Evolutionary conservation across 2,888 invertebrate genomes (phyloP), one percentile per base, ranked within the genome.

Genomic region (Mythimna ferrago): DNA sequence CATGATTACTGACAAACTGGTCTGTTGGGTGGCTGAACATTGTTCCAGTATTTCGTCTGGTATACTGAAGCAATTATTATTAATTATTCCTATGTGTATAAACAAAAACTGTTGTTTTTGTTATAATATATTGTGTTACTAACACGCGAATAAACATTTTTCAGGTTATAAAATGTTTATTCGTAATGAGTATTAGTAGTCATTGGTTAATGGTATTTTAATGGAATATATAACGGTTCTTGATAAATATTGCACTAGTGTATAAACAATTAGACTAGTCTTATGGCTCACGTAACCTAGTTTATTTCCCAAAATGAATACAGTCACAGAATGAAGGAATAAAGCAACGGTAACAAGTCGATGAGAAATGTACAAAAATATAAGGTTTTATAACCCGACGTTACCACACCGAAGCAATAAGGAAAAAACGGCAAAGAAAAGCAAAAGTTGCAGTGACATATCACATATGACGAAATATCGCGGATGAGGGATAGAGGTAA

Each of bases 321-420:
- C 11, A 53, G 14, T 63, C 58, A 44, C 26, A 51, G 53, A n/a
- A 53, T 51, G 21, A 78, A 68, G 38, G 57, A 72, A 71, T 53
- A 63, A 65, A 53, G 60, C n/a, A 56, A 48, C 26, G n/a, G 26
- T 11, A 54, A 53, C 62, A n/a, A 51, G 32, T 26, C 65, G 44
- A 69, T 72, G 66, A 78, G 66, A 64, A 79, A 79, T 81, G 69
- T 62, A 66, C 58, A 71, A 78, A 80, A 68, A 74, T 82, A 71
- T 63, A 69, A 69, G 64, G 35, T 71, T 84, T 76, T 82, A 82
- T 71, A 66, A 54, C 71, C 11, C 62, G 3, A 41, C 56, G 72
- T 44, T 65, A 41, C 61, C 35, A 54, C 61, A 53, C 35, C 35
- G 51, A 64, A 51, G 76, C 66, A 76, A 83, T 82, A 79, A 76